Evolutionary conservation across 2,888 invertebrate genomes (phyloP).

Genomic region (Coelogynopora nodosa): DNA sequence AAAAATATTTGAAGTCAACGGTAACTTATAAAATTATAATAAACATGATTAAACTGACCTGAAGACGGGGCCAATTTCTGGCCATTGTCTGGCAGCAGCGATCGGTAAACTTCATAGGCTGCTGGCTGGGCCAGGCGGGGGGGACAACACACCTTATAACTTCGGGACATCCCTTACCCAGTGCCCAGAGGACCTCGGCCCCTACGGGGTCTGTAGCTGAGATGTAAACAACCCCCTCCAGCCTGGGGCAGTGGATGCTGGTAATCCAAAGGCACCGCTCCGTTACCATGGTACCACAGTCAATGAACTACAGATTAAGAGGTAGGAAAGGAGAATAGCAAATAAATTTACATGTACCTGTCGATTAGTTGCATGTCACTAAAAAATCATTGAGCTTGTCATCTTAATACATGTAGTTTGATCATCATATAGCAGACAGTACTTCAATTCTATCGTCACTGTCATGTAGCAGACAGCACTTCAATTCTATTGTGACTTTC

Average conservation of each 20-base stretch:
- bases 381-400: no score
- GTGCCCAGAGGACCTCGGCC: conserved; percentile 57
- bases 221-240: conserved; percentile 54
- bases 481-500: no score
- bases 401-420: no score
- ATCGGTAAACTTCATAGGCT: conserved; percentile 42
- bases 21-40: no score
- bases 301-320: conserved; percentile 50
- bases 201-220: conserved; percentile 54
- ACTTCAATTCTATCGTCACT: no score
- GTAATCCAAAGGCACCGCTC: conserved; percentile 54
- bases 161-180: conserved; percentile 58
- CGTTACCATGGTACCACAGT: conserved; percentile 56
- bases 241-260: conserved; percentile 55
- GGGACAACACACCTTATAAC: conserved; percentile 53
- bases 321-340: no score
- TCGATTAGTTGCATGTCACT: no score
- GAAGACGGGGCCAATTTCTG: conserved; percentile 37
- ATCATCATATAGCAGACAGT: no score
- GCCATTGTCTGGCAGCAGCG: conserved; percentile 45
- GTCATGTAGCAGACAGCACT: no score
- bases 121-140: conserved; percentile 47
- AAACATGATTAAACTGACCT: no score
- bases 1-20: no score
- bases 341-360: no score